Base-by-base conservation (phyloP, 1,140 invertebrate species). In the Trichonephila inaurata region DNA sequence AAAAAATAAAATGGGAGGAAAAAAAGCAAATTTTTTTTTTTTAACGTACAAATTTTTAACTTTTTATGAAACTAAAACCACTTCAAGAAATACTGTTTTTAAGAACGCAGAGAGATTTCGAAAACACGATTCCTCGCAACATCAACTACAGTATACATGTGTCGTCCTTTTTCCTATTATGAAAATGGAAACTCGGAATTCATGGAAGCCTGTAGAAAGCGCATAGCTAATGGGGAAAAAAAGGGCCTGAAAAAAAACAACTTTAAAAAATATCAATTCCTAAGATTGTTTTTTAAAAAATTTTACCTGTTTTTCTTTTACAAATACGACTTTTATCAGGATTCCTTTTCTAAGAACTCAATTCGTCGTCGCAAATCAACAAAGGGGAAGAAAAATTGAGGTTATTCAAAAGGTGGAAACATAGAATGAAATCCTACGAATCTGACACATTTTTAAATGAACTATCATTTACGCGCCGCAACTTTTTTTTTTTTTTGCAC, bases 241-340 rank as follows among this genome's bases (percentile, higher is more conserved):
- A 83, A 83, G 16, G 44, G 82, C 44, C 82, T 28, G 16, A 16
- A 77, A 40, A 28, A 6, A 81, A 14, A 40, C 44, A 40, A 24
- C n/a, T 83, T 60, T 21, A 51, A 51, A 83, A 40, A 21, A 51
- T 83, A 83, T 83, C 82, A 83, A 60, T 58, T 83, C 82, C 21
- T 4, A 33, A 24, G 24, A 51, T 24, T 33, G 14, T 16, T 77
- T 18, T 16, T 28, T n/a, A n/a, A n/a, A n/a, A 40, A 77, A 77
- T 33, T 18, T 18, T 40, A 40, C 69, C 28, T 40, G 14, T 33
- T 21, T 77, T 7, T 77, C 16, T 28, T 12, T 33, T 12, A 18
- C 33, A 40, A 40, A 69, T 33, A 77, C 19, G 72, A 28, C 72
- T 72, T 77, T n/a, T 28, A 40, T 28, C 14, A 16, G 28, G 18